phyloP scores from a whole-genome alignment of 2,888 invertebrate species.

The Megamerina dolium region DNA sequence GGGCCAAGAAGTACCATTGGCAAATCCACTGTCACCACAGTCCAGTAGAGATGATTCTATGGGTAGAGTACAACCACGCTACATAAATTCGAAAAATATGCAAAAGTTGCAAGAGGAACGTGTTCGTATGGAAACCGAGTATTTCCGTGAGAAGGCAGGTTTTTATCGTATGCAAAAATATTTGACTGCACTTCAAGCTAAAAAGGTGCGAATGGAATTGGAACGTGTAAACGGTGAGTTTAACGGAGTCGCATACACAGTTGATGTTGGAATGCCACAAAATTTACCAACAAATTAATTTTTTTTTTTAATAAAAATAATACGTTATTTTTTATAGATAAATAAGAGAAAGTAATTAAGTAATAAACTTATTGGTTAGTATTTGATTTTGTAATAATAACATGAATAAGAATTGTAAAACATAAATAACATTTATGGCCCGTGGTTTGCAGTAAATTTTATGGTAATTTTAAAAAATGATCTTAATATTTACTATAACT shows the following conservation, averaged over 20 bases:
- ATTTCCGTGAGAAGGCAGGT: slow-evolving; percentile 36
- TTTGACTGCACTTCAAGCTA: slow-evolving; percentile 34
- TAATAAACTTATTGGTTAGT: too few species aligned
- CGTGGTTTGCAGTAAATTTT: too few species aligned
- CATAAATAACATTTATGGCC: too few species aligned
- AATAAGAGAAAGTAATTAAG: too few species aligned
- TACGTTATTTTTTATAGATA: too few species aligned
- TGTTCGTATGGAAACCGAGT: slow-evolving; percentile 34
- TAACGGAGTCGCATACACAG: slow-evolving; percentile 15
- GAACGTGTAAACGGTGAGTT: slow-evolving; percentile 12
- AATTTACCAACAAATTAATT: too few species aligned
- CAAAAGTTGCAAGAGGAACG: slow-evolving; percentile 28
- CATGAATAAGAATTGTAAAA: too few species aligned
- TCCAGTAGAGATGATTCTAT: slow-evolving; percentile 20
- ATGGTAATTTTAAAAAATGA: too few species aligned
- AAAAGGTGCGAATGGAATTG: slow-evolving; percentile 25
- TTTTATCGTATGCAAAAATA: slow-evolving; percentile 40
- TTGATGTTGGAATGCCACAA: too few species aligned
- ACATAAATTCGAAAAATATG: slow-evolving; percentile 10
- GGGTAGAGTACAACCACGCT: background rate
- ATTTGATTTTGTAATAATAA: too few species aligned
- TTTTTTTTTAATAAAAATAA: too few species aligned
- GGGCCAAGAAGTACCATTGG: slow-evolving; percentile 18
- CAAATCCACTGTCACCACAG: slow-evolving; percentile 24
- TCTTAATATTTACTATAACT: too few species aligned